phyloP scores from a whole-genome alignment of 1,140 invertebrate species.

The Papilio polytes region DNA sequence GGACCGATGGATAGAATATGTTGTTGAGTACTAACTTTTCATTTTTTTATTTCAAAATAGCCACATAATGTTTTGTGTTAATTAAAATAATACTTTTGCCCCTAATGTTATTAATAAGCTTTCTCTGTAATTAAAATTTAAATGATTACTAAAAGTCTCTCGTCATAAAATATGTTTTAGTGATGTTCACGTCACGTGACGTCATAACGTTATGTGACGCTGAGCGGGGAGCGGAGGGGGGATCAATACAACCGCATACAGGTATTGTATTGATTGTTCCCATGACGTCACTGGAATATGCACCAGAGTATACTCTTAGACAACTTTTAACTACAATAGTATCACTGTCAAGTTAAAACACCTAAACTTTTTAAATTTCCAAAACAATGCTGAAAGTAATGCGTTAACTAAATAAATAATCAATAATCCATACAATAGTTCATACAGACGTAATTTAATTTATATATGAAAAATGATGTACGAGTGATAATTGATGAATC shows the following conservation, averaged over 20 bases:
- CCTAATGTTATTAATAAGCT: background rate
- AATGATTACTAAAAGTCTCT: background rate
- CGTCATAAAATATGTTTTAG: background rate
- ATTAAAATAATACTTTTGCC: background rate
- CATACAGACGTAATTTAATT: background rate
- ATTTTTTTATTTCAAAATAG: background rate
- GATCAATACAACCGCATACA: background rate
- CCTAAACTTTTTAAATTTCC: too few relatives aligned
- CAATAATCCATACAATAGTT: background rate
- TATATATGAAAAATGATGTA: constrained; percentile 24
- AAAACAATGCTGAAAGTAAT: too few relatives aligned
- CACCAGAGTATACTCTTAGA: background rate
- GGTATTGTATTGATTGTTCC: background rate
- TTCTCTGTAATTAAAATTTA: background rate
- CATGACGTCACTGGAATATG: background rate
- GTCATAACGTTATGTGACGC: background rate
- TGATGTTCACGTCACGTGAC: background rate
- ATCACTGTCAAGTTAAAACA: too few relatives aligned
- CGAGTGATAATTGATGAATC: background rate
- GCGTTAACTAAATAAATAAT: too few relatives aligned
- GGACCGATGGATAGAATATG: background rate
- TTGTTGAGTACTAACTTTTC: background rate
- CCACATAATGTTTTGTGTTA: background rate
- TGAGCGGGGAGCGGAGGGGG: background rate
- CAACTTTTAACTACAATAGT: too few relatives aligned